phyloP scores from a whole-genome alignment of 2,113 vertebrate species.

The Notothenia rossii region DNA sequence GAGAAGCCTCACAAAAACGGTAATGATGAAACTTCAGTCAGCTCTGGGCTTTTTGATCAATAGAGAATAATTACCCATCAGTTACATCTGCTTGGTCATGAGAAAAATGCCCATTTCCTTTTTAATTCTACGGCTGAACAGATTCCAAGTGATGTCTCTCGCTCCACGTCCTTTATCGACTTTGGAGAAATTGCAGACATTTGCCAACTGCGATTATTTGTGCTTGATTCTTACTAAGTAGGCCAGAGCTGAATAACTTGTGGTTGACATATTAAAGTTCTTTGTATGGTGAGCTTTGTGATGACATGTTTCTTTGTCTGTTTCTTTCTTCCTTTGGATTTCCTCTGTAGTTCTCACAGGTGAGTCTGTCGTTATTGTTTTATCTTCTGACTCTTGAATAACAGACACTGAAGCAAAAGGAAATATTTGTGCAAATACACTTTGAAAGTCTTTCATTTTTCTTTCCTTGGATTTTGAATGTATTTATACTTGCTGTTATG shows the following conservation, averaged over 20 bases:
- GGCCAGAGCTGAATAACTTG: not conserved
- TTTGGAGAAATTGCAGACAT: conserved; percentile 28
- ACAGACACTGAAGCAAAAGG: not conserved
- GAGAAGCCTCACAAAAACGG: conserved; percentile 19
- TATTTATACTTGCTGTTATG: not conserved
- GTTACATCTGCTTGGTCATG: conserved; percentile 48
- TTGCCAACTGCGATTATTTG: conserved; percentile 16
- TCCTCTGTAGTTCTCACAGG: conserved; percentile 82
- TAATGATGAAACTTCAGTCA: conserved; percentile 34
- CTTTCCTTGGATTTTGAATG: not conserved
- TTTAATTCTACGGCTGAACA: conserved; percentile 46
- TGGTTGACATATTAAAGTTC: conserved; percentile 21
- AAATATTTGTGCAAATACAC: not conserved
- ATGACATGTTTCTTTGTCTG: conserved; percentile 54
- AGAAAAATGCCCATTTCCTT: conserved; percentile 44
- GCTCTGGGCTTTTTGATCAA: conserved; percentile 41
- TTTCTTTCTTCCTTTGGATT: conserved; percentile 58
- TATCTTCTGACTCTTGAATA: not conserved
- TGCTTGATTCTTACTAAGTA: conserved; percentile 24
- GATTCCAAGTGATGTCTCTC: conserved; percentile 39
- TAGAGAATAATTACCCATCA: conserved; percentile 60
- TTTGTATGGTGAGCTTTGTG: not conserved
- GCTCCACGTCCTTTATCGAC: conserved; percentile 26
- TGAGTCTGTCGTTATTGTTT: conserved; percentile 69
- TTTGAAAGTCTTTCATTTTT: not conserved